phyloP scores from a whole-genome alignment of 2,888 invertebrate genomes.

The Polietes domitor region DNA sequence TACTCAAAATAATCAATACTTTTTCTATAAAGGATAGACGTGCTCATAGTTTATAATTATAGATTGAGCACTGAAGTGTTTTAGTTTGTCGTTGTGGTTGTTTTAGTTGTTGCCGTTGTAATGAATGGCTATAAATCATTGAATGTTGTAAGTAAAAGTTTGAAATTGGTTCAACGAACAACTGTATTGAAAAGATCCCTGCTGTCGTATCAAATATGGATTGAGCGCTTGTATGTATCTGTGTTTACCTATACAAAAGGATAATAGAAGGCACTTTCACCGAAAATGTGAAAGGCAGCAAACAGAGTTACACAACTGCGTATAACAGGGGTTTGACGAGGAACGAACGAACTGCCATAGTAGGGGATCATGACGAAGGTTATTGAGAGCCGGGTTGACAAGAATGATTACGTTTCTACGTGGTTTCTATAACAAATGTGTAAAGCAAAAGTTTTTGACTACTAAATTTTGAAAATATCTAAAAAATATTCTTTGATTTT shows the following conservation, averaged over 20 bases:
- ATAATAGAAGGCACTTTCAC: neutral
- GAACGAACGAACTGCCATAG: neutral
- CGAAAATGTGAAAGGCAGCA: neutral
- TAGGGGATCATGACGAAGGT: neutral
- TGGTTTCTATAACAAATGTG: no score
- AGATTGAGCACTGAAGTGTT: neutral
- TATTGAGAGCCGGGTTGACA: neutral
- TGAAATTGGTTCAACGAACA: neutral
- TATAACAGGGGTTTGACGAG: neutral
- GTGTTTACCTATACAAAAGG: neutral
- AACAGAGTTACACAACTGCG: neutral
- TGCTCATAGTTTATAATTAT: neutral
- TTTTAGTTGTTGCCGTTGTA: neutral
- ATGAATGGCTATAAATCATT: neutral
- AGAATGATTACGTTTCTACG: neutral
- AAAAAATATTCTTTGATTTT: no score
- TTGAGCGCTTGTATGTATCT: no score
- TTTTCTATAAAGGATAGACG: neutral
- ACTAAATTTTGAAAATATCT: no score
- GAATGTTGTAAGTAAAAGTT: neutral
- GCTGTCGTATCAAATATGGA: neutral
- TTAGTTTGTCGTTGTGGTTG: neutral
- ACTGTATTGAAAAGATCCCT: neutral
- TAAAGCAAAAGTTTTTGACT: no score
- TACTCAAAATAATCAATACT: neutral